Evolutionary conservation across 2,113 vertebrate genomes (phyloP), one percentile per base, ranked within the genome.

Genomic region (Melanerpes aurifrons): DNA sequence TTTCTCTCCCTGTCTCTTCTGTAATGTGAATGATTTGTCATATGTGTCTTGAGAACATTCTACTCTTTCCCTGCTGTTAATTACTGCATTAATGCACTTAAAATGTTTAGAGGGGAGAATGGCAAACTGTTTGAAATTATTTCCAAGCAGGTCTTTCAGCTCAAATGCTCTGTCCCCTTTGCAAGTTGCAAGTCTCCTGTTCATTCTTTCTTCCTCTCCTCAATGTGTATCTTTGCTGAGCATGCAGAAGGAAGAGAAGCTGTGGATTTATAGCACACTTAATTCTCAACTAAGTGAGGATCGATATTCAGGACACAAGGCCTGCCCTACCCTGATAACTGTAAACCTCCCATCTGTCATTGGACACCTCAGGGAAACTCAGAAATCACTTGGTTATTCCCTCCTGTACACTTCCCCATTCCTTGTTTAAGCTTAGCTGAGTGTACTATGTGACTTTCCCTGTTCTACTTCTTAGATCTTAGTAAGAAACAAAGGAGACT

Each of bases 251-350:
- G 32, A 74, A 76, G 70, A 63, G 62, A 72, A 96, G 43, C 88
- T 92, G 32, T 80, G 84, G 94, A 97, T 98, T 97, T 97, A 97
- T 94, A 88, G 89, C 91, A 90, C 92, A 92, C 69, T 97, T 97
- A 95, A 96, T 97, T 97, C 86, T 91, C 77, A 93, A 81, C 77
- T 86, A 94, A 85, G 83, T 45, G 62, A 16, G 53, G 91, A 97
- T 98, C 88, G 4, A 97, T 97, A 97, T 93, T 96, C 95, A 96
- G 94, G 94, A 96, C 93, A 66, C 81, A 92, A 92, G 95, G 74
- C 94, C 92, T 94, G 88, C 93, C 92, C 91, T 95, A 93, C 71
- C 61, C 94, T 94, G 96, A 96, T 97, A 97, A 97, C 90, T 14
- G 59, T 66, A 88, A 96, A 95, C 92, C 64, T 89, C 67, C 71